A percentile compares a stretch with the other conserved stretches of the same genome.
Evolutionary conservation across 2,797 vertebrate species (phyloP).

Genomic region (Characodon lateralis): DNA sequence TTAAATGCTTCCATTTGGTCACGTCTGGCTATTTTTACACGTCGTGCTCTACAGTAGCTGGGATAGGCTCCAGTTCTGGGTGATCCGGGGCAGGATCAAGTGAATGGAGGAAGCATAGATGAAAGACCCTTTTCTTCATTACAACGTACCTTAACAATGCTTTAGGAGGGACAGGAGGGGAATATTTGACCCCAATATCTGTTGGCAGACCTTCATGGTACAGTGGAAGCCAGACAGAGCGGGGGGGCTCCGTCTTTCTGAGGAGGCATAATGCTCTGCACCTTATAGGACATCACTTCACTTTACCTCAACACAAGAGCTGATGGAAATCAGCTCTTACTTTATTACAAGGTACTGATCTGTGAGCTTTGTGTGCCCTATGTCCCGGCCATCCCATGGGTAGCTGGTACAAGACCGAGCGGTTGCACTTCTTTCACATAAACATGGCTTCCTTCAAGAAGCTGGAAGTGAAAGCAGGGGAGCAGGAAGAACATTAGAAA

Average conservation of each 20-base stretch:
- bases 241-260: neutral
- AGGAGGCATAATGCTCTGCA: constrained; percentile 16
- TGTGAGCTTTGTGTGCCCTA: constrained; percentile 49
- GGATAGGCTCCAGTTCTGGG: too few species aligned
- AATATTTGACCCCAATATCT: too few species aligned
- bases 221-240: too few species aligned
- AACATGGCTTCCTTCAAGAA: constrained; percentile 48
- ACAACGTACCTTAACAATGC: too few species aligned
- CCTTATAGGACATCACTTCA: constrained; percentile 25
- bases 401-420: neutral
- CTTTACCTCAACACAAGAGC: constrained; percentile 1
- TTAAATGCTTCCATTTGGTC: too few species aligned
- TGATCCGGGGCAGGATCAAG: too few species aligned
- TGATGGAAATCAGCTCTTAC: neutral
- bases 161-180: too few species aligned
- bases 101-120: too few species aligned
- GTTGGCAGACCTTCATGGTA: too few species aligned
- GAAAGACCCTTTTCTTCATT: too few species aligned
- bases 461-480: constrained; percentile 11
- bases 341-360: constrained; percentile 50
- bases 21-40: too few species aligned
- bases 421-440: constrained; percentile 19
- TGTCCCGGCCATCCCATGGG: neutral
- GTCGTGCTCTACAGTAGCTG: too few species aligned
- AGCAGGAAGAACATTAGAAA: neutral